Evolutionary conservation across 2,888 invertebrate genomes (phyloP).

Genomic region (Scaptomyza caliginosa): DNA sequence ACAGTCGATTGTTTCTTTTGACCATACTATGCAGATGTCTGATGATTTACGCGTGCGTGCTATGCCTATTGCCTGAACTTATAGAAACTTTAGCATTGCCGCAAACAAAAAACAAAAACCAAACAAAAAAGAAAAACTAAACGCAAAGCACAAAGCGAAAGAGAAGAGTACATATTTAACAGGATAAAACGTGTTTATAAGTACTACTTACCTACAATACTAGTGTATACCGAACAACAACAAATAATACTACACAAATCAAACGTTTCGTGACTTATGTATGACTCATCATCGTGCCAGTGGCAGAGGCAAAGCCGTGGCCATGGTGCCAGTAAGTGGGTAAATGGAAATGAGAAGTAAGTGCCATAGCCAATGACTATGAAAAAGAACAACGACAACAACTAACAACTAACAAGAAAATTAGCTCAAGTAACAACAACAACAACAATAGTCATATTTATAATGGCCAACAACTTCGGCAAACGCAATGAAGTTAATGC

Average conservation of each 20-base stretch:
- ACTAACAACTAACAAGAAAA: neutral
- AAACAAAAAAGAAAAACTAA: neutral
- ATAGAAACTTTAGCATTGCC: conserved; percentile 56
- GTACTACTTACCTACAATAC: conserved; percentile 1
- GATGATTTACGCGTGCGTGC: conserved; percentile 76
- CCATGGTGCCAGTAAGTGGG: conserved; percentile 42
- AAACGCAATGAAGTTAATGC: conserved; percentile 40
- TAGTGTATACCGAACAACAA: conserved; percentile 3
- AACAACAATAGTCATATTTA: conserved; percentile 4
- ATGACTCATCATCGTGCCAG: conserved; percentile 39
- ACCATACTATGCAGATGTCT: conserved; percentile 84
- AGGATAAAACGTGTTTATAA: conserved; percentile 17
- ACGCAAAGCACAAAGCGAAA: neutral
- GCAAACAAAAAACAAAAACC: conserved; percentile 7
- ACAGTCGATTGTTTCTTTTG: conserved; percentile 77
- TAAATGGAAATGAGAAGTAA: conserved; percentile 40
- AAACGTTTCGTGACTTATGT: conserved; percentile 31
- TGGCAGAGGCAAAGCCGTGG: conserved; percentile 16
- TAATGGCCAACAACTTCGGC: conserved; percentile 33
- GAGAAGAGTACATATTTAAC: conserved; percentile 11
- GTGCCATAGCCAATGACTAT: conserved; percentile 17
- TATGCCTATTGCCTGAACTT: conserved; percentile 66
- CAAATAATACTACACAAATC: conserved; percentile 28
- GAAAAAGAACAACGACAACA: conserved; percentile 1
- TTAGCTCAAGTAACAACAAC: neutral